Evolutionary conservation across 2,797 vertebrate genomes (phyloP).

Genomic region (Rhyacichthys aspro): DNA sequence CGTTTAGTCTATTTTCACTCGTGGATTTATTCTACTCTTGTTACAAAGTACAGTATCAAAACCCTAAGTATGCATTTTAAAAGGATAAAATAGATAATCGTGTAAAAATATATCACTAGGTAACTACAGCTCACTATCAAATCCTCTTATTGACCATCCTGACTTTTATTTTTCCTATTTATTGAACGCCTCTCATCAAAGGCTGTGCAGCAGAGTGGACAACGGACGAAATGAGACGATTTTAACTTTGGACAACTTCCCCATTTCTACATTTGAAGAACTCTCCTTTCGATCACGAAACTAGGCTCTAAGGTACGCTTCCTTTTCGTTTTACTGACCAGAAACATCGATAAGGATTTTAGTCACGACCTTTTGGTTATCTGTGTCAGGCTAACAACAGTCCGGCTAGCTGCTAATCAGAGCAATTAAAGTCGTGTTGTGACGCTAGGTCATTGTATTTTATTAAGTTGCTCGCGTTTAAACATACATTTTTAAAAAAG

Average conservation of each 20-base stretch:
- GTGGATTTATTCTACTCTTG: too few species aligned
- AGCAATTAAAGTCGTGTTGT: neutral
- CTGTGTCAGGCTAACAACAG: neutral
- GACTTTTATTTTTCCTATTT: too few species aligned
- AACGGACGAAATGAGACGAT: neutral
- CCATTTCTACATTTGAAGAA: neutral
- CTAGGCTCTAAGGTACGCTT: neutral
- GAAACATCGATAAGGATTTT: neutral
- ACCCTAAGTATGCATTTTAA: too few species aligned
- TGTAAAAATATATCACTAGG: neutral
- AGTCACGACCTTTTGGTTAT: neutral
- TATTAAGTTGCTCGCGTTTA: too few species aligned
- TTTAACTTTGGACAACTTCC: slow-evolving; percentile 4
- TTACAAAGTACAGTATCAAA: too few species aligned
- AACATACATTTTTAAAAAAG: too few species aligned
- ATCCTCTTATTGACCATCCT: neutral
- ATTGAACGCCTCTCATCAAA: too few species aligned
- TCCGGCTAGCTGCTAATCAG: neutral
- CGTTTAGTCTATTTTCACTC: too few species aligned
- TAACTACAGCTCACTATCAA: neutral
- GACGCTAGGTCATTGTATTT: neutral
- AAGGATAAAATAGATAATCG: too few species aligned
- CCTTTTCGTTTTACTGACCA: neutral
- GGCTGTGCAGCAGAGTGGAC: too few species aligned
- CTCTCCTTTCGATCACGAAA: neutral